Evolutionary conservation across 2,113 vertebrate species (phyloP), one percentile per base, ranked within the genome.

Genomic region (Trogon surrucura): DNA sequence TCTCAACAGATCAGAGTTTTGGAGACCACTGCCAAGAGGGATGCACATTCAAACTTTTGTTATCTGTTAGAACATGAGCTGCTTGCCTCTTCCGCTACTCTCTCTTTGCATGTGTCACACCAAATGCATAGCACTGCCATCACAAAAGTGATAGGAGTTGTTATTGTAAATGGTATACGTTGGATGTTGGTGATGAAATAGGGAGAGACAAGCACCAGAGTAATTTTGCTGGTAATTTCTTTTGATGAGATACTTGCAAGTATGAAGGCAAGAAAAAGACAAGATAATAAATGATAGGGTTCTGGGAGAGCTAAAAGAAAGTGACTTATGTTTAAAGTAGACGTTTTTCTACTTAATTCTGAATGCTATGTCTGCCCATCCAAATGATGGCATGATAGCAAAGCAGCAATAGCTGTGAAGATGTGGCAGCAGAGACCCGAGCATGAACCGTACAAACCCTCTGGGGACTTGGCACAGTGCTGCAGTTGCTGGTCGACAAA

Each of bases 171-270:
- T 25, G 66, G 83, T 96, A 38, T 38, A 48, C 0, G 0, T 57
- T 92, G 83, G 8, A 1, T 54, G 50, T 5, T 13, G 58, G 10
- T 70, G 91, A 93, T 48, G n/a, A 69, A 88, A 95, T 75, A 34
- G 54, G 58, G 87, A 92, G 70, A 3, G 93, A 95, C 85, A 93
- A 92, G 86, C 53, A 92, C 86, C 92, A 95, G 92, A 96, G 77
- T 81, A 90, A 92, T 86, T 60, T 90, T 93, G 77, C 85, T 87
- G 83, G 62, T 92, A 69, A 96, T 95, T 91, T 93, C 64, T 94
- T 97, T 86, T 96, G 88, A 89, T 93, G 71, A 97, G 86, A 80
- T 75, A 94, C 47, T 96, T 84, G 66, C 72, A 91, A 89, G 57
- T 54, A 53, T 18, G 74, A 80, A 61, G 81, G 62, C 92, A 93